These are phyloP conservation scores for Dascyllus trimaculatus DNA, from an alignment of 2,113 vertebrate genomes.

Conservation along the genomic window DNA sequence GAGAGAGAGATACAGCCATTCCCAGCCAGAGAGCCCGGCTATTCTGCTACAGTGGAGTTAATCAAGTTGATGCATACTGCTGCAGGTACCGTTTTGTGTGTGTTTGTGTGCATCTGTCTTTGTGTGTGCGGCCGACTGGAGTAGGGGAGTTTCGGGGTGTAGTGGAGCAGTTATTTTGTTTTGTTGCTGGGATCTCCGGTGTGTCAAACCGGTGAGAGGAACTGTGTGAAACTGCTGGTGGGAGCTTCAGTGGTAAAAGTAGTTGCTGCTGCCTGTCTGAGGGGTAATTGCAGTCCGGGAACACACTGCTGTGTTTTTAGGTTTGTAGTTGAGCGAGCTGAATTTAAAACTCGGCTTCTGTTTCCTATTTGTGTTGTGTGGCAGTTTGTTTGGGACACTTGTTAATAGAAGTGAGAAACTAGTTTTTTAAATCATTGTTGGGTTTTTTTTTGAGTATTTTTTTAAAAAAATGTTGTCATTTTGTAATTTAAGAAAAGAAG, in stretches of 20 bases:
- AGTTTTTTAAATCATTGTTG: background rate
- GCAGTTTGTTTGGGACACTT: constrained; percentile 19
- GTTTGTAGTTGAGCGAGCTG: constrained; percentile 40
- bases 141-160: constrained; percentile 30
- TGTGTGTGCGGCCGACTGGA: constrained; percentile 12
- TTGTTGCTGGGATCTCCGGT: constrained; percentile 57
- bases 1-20: constrained; percentile 70
- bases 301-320: constrained; percentile 48
- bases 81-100: constrained; percentile 91
- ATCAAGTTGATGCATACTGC: constrained; percentile 99
- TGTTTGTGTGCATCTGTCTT: constrained; percentile 12
- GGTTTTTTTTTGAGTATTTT: too few relatives aligned
- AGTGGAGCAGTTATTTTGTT: constrained; percentile 63
- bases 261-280: constrained; percentile 64
- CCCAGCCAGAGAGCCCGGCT: constrained; percentile 88
- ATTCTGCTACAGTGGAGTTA: constrained; percentile 97
- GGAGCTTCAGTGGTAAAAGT: constrained; percentile 47
- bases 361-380: constrained; percentile 19
- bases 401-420: constrained; percentile 14
- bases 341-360: constrained; percentile 43
- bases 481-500: background rate
- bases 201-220: constrained; percentile 66
- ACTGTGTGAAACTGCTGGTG: constrained; percentile 63
- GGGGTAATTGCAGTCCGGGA: constrained; percentile 62
- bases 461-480: background rate